A percentile compares a stretch with the other conserved stretches of the same genome.
Conservation (phyloP, 2,888 invertebrate genomes). For the Parasteatoda lunata region DNA sequence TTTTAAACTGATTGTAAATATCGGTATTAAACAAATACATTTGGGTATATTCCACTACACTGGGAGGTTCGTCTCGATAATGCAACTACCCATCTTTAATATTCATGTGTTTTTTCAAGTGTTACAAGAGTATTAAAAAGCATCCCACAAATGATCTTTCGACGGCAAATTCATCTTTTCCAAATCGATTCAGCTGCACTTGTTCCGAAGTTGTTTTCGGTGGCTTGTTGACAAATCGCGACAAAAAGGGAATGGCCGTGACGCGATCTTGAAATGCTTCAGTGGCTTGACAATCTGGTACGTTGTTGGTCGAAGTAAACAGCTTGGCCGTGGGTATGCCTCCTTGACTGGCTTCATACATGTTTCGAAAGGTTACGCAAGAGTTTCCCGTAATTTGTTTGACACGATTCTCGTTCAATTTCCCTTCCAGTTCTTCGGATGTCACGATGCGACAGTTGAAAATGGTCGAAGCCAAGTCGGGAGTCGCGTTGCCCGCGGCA, state of each 20-base stretch:
- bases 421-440: too few relatives aligned
- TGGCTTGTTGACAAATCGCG: too few relatives aligned
- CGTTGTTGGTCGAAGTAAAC: slow-evolving; percentile 19
- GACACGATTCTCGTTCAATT: neutral
- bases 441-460: too few relatives aligned
- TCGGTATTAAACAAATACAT: slow-evolving; percentile 5
- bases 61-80: slow-evolving; percentile 15
- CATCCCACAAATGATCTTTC: slow-evolving; percentile 6
- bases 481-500: too few relatives aligned
- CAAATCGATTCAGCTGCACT: too few relatives aligned
- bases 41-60: slow-evolving; percentile 9
- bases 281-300: too few relatives aligned
- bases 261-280: too few relatives aligned
- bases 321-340: slow-evolving; percentile 23
- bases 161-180: neutral
- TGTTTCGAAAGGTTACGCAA: neutral
- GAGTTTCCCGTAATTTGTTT: neutral
- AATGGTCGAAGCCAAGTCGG: too few relatives aligned
- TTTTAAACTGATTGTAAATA: too few relatives aligned
- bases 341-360: neutral
- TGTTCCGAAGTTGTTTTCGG: too few relatives aligned
- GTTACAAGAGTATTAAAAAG: slow-evolving; percentile 4
- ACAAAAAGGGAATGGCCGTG: too few relatives aligned
- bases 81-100: slow-evolving; percentile 8
- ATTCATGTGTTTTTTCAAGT: neutral